A percentile compares a stretch with the other conserved stretches of the same genome.
Evolutionary conservation across 2,888 invertebrate genomes (phyloP).

Genomic region (Synergus laeviventris): DNA sequence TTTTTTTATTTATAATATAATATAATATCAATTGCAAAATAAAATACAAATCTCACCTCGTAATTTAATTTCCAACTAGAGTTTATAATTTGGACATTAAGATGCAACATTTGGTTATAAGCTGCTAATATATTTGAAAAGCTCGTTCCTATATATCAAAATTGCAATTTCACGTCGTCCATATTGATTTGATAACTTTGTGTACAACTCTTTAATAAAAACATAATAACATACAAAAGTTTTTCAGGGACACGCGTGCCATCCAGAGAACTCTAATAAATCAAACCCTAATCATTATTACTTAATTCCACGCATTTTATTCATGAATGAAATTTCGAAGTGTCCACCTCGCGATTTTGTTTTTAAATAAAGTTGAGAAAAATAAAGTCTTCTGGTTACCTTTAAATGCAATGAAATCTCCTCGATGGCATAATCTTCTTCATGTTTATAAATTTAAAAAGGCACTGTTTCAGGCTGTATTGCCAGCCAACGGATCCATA

Average conservation of each 20-base stretch:
- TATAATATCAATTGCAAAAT: neutral
- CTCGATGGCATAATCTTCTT: neutral
- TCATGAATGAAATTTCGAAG: neutral
- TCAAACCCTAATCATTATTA: too few species aligned
- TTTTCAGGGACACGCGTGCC: too few species aligned
- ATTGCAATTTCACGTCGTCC: neutral
- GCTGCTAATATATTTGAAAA: neutral
- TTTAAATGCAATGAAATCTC: conserved; percentile 1
- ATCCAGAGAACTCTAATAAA: too few species aligned
- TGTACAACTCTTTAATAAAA: too few species aligned
- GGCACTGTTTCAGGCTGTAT: conserved; percentile 80
- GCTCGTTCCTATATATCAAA: neutral
- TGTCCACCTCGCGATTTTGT: neutral
- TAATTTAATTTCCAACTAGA: neutral
- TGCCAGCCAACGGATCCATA: conserved; percentile 82
- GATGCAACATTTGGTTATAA: neutral
- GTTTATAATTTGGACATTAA: neutral
- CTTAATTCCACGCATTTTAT: neutral
- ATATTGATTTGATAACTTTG: too few species aligned
- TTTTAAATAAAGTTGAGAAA: neutral
- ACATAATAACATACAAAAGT: too few species aligned
- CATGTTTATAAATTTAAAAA: conserved; percentile 14
- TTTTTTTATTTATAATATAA: neutral
- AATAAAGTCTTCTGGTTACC: neutral
- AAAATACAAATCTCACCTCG: neutral